Evolutionary conservation across 2,888 invertebrate species (phyloP).

Genomic region (Campoplex nolae): DNA sequence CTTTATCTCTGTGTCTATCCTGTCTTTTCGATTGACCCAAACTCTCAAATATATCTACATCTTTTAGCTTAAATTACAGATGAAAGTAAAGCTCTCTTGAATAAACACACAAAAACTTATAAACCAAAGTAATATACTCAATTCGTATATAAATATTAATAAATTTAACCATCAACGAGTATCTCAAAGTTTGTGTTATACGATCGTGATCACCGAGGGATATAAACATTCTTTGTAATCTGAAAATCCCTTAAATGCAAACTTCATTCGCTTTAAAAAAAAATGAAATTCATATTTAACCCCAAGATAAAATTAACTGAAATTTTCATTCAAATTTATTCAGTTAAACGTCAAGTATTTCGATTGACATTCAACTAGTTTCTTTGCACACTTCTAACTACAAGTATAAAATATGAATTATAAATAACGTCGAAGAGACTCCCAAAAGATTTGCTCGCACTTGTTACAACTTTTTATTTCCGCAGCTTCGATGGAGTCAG

Average conservation of each 20-base stretch:
- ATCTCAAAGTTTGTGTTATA: background rate
- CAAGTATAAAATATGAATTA: background rate
- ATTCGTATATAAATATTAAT: background rate
- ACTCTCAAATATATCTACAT: background rate
- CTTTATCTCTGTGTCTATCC: background rate
- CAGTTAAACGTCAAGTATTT: background rate
- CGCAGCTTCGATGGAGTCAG: background rate
- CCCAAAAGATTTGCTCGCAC: background rate
- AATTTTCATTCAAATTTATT: background rate
- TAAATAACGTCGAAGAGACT: background rate
- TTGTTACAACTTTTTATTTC: background rate
- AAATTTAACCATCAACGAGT: background rate
- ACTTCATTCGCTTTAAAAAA: background rate
- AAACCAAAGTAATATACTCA: background rate
- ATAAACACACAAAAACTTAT: background rate
- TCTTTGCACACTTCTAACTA: background rate
- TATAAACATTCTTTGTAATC: background rate
- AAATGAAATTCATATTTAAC: background rate
- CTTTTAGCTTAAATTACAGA: background rate
- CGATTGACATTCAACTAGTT: background rate
- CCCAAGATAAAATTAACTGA: background rate
- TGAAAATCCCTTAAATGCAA: background rate
- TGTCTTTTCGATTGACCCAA: background rate
- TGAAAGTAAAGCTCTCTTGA: background rate
- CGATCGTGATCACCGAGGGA: background rate